Base-by-base conservation (phyloP, 2,113 vertebrate genomes). In the Podarcis cretensis region DNA sequence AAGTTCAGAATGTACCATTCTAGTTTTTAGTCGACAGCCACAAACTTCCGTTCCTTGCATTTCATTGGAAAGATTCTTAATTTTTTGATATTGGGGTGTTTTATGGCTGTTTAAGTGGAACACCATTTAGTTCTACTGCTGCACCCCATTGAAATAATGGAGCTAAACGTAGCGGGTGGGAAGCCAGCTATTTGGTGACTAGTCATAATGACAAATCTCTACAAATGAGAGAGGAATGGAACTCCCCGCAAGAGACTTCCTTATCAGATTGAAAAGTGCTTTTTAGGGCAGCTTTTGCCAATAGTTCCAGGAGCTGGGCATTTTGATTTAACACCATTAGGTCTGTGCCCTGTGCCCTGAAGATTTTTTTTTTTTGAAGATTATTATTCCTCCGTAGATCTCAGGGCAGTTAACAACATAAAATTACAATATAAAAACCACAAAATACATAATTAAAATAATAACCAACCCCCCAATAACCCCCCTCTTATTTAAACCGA, bases 41-140 rank as follows among this genome's bases (percentile, higher is more conserved):
- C 59, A 65, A 18, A 12, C 37, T 37, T 14, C 5, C 66, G 20
- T 32, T 30, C 30, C 35, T 68, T 66, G 37, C 63, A 81, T 0
- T 59, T 77, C 59, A 82, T 0, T 0, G 75, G 27, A 0, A 0
- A 23, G 73, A 76, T 20, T 59, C 84, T 1, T 32, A 30, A 83
- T 83, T 88, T 68, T 75, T 23, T 48, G 32, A 78, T 69, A 25
- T 18, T 59, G 79, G 7, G 13, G 8, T 66, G 1, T 57, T 86
- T 85, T 48, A 65, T 5, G 3, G 79, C 57, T 57, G 6, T n/a
- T n/a, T 59, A 63, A 16, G 79, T 23, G 18, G 30, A 80, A 80
- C 30, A 12, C 9, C 16, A 57, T 80, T 54, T 80, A 16, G 27
- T 32, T 54, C 54, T 80, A 27, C 48, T 80, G 20, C 48, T 80